phyloP scores from a whole-genome alignment of 2,888 invertebrate genomes.

The Operophtera brumata region DNA sequence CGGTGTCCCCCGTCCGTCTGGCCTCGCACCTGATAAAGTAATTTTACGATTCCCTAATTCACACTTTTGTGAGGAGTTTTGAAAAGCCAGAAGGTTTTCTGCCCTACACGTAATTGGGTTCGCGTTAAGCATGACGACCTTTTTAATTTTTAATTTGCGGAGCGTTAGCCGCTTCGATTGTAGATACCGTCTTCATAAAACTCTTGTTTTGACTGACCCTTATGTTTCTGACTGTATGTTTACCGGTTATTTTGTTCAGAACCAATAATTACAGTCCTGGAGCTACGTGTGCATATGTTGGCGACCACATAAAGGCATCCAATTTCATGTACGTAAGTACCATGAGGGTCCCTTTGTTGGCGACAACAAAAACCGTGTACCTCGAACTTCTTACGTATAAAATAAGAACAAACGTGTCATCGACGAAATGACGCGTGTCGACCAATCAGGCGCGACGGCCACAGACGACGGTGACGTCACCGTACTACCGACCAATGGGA shows the following conservation, averaged over 20 bases:
- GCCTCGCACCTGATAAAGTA: constrained; percentile 74
- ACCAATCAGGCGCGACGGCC: constrained; percentile 79
- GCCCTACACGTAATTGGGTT: constrained; percentile 62
- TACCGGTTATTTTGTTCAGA: constrained; percentile 10
- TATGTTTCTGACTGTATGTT: constrained; percentile 20
- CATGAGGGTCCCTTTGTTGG: constrained; percentile 64
- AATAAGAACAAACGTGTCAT: constrained; percentile 81
- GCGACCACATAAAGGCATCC: constrained; percentile 54
- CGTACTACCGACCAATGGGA: constrained; percentile 66
- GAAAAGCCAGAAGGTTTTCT: constrained; percentile 65
- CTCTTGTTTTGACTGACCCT: constrained; percentile 37
- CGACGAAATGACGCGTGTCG: constrained; percentile 80
- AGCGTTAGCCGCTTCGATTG: constrained; percentile 22
- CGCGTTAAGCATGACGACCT: constrained; percentile 56
- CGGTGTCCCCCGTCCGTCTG: constrained; percentile 61
- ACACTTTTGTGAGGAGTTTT: constrained; percentile 75
- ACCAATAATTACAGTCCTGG: constrained; percentile 36
- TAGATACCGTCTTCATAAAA: constrained; percentile 11
- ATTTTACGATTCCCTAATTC: constrained; percentile 76
- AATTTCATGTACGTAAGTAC: constrained; percentile 49
- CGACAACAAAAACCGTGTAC: constrained; percentile 68
- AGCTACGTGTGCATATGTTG: constrained; percentile 32
- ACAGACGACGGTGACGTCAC: constrained; percentile 77
- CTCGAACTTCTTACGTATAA: constrained; percentile 70
- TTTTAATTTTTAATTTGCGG: constrained; percentile 57